Percentiles rank a stretch among this genome's conserved stretches.
Evolutionary conservation across 2,113 vertebrate species (phyloP).

Genomic region (Cettia cetti): DNA sequence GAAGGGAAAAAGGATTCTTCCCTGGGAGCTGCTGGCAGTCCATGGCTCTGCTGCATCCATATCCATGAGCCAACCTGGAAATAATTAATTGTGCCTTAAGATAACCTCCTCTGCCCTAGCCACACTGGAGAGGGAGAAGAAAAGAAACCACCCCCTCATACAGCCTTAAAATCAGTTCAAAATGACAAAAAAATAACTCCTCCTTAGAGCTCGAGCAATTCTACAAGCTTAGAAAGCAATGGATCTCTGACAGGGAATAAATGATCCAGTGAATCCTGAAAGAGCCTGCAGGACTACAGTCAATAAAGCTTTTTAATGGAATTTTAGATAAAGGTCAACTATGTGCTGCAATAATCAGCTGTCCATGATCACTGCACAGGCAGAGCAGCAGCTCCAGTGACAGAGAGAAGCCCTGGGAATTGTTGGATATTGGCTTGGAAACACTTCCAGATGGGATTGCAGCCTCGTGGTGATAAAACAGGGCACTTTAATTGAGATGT

Average conservation of each 20-base stretch:
- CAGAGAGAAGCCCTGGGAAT: background rate
- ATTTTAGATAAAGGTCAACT: conserved; percentile 59
- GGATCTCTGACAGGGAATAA: conserved; percentile 13
- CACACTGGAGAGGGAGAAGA: background rate
- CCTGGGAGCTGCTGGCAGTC: background rate
- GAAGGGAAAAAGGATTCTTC: background rate
- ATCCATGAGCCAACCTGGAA: background rate
- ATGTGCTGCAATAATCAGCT: conserved; percentile 25
- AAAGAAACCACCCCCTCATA: background rate
- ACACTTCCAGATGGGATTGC: accelerated
- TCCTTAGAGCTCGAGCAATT: background rate
- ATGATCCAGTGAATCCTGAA: conserved; percentile 36
- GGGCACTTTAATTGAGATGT: background rate
- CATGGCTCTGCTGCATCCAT: background rate
- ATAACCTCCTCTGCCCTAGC: background rate
- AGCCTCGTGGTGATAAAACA: background rate
- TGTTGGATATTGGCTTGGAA: background rate
- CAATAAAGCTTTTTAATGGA: conserved; percentile 54
- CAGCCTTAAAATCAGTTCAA: background rate
- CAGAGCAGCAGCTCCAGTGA: background rate
- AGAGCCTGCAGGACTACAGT: conserved; percentile 10
- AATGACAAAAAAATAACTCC: background rate
- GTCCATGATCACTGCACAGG: background rate
- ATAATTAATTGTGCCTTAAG: background rate
- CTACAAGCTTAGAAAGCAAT: background rate